Evolutionary conservation across 2,113 vertebrate genomes (phyloP), one percentile per base, ranked within the genome.

Genomic region (Melospiza georgiana): DNA sequence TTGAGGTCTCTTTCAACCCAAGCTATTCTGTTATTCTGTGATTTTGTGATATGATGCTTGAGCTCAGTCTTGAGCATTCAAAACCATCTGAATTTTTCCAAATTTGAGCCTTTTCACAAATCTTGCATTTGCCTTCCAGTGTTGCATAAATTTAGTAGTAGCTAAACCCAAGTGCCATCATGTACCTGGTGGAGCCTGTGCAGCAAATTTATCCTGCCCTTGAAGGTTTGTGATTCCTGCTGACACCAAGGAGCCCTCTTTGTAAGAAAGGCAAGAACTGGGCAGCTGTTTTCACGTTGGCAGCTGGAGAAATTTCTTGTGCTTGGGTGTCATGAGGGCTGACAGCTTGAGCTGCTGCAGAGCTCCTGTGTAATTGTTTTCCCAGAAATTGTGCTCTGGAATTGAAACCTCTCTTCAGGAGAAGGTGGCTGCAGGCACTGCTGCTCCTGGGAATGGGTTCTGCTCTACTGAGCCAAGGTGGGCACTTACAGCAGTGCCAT

Each of bases 391-490:
- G 30, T 2, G 2, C 41, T 68, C 49, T 51, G 46, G 41, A 51
- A 41, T 67, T 54, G 28, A 37, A 89, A 49, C 16, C 28, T 59
- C 41, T 52, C 30, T 23, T 84, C 49, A 41, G 59, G 43, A 18
- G 39, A 35, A 74, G 55, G 76, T 46, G 67, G 28, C n/a, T 76
- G 63, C 25, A 33, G 72, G 30, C 30, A 16, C 27, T 12, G 10
- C 28, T n/a, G 59, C 39, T 52, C 46, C 18, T 69, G 80, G 46
- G 59, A 59, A 27, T 2, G 33, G 16, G n/a, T 72, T 33, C 54
- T 0, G 0, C 43, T 71, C 61, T 35, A 0, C 43, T 5, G 3
- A 52, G 35, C 71, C 18, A 28, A 48, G 43, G 37, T 62, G 49
- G 39, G 41, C 33, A 49, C 18, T 61, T 74, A 16, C 9, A 44